A percentile compares a stretch with the other conserved stretches of the same genome.
Conservation (phyloP, 2,797 vertebrate species). For the Coccyzus lansbergi region DNA sequence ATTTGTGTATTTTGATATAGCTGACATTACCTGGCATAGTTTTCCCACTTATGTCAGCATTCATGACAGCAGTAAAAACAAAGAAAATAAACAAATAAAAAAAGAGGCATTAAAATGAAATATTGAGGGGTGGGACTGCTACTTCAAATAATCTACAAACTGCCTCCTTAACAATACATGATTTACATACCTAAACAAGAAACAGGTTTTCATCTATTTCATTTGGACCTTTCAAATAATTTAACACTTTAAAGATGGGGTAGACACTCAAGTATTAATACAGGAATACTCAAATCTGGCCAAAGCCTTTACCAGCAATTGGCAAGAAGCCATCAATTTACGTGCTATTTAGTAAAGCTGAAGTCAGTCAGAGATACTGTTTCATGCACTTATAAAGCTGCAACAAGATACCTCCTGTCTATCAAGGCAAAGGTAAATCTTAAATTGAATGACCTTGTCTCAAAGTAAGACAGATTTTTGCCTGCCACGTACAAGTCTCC, state of each 20-base stretch:
- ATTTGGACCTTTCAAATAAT: not conserved
- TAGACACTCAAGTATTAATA: not conserved
- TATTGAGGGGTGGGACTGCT: slow-evolving; percentile 23
- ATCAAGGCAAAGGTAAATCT: not conserved
- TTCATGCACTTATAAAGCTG: slow-evolving; percentile 14
- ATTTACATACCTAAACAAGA: not conserved
- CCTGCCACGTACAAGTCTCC: not conserved
- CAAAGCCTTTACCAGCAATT: not conserved
- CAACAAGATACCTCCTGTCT: not conserved
- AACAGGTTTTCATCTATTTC: not conserved
- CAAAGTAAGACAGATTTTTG: slow-evolving; percentile 5
- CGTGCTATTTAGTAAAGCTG: not conserved
- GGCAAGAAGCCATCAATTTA: not conserved
- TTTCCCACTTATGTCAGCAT: slow-evolving; percentile 80
- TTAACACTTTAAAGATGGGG: not conserved
- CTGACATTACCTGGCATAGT: slow-evolving; percentile 81
- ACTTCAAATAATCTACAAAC: slow-evolving; percentile 34
- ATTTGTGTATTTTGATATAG: slow-evolving; percentile 51
- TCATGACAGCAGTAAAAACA: slow-evolving; percentile 81
- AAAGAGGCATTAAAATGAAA: slow-evolving; percentile 72
- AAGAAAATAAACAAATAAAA: slow-evolving; percentile 78
- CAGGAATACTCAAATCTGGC: not conserved
- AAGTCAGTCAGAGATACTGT: not conserved
- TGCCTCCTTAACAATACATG: slow-evolving; percentile 14
- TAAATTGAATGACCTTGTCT: not conserved